Evolutionary conservation across 2,113 vertebrate species (phyloP).

Genomic region (Perognathus longimembris): DNA sequence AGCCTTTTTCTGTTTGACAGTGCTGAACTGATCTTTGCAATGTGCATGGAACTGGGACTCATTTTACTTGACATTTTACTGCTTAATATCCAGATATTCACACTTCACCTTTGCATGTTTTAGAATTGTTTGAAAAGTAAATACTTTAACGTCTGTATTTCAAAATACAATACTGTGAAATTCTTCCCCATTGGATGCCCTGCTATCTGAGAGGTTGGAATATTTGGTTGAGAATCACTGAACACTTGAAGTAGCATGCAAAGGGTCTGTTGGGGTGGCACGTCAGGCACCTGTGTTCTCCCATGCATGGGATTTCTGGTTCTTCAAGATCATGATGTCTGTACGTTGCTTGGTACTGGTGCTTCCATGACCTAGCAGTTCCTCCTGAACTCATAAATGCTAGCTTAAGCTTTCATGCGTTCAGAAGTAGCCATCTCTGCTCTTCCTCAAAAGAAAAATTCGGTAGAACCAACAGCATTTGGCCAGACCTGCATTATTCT

Average conservation of each 20-base stretch:
- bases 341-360: not conserved
- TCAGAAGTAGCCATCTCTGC: slow-evolving; percentile 62
- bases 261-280: slow-evolving; percentile 19
- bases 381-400: not conserved
- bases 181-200: not conserved
- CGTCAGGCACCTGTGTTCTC: not conserved
- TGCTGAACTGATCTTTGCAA: slow-evolving; percentile 18
- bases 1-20: slow-evolving; percentile 68
- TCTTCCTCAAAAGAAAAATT: slow-evolving; percentile 27
- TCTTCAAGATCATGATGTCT: not conserved
- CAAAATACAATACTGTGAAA: slow-evolving; percentile 33
- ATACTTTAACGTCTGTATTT: slow-evolving; percentile 37
- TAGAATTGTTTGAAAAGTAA: slow-evolving; percentile 28
- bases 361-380: not conserved
- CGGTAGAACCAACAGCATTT: not conserved
- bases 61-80: slow-evolving; percentile 58
- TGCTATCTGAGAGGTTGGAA: not conserved
- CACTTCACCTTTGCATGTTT: slow-evolving; percentile 40
- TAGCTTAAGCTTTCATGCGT: not conserved
- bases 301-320: slow-evolving; percentile 64
- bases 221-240: slow-evolving; percentile 79
- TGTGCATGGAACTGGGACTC: slow-evolving; percentile 13
- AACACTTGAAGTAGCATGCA: slow-evolving; percentile 39
- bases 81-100: slow-evolving; percentile 43
- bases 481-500: not conserved